Conservation (phyloP, 2,797 vertebrate genomes). For the Siniperca scherzeri region DNA sequence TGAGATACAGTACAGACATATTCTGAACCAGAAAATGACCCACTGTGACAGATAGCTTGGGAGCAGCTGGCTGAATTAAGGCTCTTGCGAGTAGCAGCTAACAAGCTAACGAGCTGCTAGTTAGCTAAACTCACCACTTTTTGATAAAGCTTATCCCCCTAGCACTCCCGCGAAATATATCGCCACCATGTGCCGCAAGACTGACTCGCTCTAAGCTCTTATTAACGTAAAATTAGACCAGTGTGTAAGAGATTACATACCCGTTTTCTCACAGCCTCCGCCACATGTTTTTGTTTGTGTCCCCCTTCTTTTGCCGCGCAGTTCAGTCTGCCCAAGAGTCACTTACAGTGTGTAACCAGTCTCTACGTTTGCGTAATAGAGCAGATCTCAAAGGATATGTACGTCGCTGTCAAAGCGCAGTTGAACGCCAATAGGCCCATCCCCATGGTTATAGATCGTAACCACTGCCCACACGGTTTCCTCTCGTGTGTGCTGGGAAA, state of each 20-base stretch:
- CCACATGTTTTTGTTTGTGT: constrained; percentile 87
- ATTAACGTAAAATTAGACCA: fast-evolving
- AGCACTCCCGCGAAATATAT: neutral
- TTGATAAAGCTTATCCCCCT: neutral
- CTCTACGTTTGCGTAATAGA: constrained; percentile 22
- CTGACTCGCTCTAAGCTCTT: neutral
- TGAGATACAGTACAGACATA: neutral
- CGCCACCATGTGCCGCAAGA: too few relatives aligned
- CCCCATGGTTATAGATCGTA: constrained; percentile 37
- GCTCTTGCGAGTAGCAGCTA: constrained; percentile 57
- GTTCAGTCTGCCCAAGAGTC: constrained; percentile 61
- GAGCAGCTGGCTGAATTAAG: constrained; percentile 41
- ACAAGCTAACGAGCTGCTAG: constrained; percentile 75
- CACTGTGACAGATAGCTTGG: neutral
- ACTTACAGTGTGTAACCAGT: constrained; percentile 5
- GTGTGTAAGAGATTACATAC: constrained; percentile 49
- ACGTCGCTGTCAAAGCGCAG: fast-evolving
- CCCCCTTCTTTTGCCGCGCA: constrained; percentile 85
- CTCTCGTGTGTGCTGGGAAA: constrained; percentile 59
- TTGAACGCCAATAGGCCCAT: neutral
- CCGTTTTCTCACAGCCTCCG: constrained; percentile 56
- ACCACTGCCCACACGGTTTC: neutral
- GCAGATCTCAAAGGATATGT: constrained; percentile 45
- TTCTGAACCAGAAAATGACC: too few relatives aligned
- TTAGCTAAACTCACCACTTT: constrained; percentile 68